Percentiles rank a stretch among this genome's conserved stretches.
phyloP scores from a whole-genome alignment of 2,888 invertebrate species.

The Zootermopsis nevadensis region DNA sequence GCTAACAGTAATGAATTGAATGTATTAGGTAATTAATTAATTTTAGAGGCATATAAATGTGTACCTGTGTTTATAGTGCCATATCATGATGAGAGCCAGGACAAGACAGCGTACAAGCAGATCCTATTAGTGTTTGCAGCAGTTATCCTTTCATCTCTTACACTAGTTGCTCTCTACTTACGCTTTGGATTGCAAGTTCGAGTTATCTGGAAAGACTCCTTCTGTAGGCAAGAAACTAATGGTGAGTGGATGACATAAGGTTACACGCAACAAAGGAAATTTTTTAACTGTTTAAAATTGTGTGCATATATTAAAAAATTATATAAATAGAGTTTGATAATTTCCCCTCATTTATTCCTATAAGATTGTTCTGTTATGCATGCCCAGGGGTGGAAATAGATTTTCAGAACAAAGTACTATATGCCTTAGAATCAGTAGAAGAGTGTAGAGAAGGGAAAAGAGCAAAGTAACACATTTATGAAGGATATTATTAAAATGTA shows the following conservation, averaged over 20 bases:
- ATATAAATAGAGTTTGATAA: no score
- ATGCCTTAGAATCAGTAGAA: no score
- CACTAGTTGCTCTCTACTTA: conserved; percentile 67
- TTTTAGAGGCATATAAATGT: not conserved
- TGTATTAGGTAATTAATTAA: no score
- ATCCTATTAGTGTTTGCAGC: conserved; percentile 67
- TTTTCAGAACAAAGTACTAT: no score
- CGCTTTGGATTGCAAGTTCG: conserved; percentile 65
- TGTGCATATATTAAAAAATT: no score
- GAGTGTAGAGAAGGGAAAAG: no score
- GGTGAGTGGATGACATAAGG: conserved; percentile 36
- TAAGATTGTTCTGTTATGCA: no score
- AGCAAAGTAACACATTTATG: no score
- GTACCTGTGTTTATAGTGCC: conserved; percentile 25
- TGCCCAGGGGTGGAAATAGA: no score
- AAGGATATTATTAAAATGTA: no score
- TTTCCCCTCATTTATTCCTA: no score
- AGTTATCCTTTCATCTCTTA: conserved; percentile 65
- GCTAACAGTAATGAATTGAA: not conserved
- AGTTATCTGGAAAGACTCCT: conserved; percentile 64
- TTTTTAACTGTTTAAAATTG: no score
- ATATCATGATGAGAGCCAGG: not conserved
- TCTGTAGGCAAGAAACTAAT: conserved; percentile 41
- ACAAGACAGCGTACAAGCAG: conserved; percentile 65
- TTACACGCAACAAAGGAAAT: not conserved